A percentile compares a stretch with the other conserved stretches of the same genome.
phyloP scores from a whole-genome alignment of 2,797 vertebrate species.

The Protosalanx chinensis region DNA sequence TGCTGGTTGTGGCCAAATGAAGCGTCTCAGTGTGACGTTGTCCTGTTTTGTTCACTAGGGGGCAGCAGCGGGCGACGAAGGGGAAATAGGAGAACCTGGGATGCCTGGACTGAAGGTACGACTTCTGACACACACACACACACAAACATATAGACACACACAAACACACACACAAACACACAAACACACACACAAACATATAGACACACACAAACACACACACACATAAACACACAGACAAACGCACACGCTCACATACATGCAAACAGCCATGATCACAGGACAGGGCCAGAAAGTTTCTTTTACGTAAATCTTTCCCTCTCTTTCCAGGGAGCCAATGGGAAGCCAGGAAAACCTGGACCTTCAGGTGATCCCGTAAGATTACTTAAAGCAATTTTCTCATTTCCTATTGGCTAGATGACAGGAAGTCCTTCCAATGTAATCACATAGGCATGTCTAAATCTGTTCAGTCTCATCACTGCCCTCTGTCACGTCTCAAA shows the following conservation, averaged over 20 bases:
- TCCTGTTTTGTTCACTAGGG: constrained; percentile 56
- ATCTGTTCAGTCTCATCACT: not conserved
- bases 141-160: not conserved
- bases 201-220: too few species aligned
- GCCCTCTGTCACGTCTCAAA: not conserved
- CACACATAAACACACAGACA: too few species aligned
- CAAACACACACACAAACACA: not conserved
- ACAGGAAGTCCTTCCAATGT: not conserved
- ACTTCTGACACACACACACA: not conserved
- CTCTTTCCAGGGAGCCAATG: constrained; percentile 65
- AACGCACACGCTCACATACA: too few species aligned
- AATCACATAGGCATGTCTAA: not conserved
- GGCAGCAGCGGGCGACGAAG: constrained; percentile 62
- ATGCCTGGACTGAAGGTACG: constrained; percentile 67
- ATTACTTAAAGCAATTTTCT: constrained; percentile 67
- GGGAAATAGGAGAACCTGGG: constrained; percentile 70
- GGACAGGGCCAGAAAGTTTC: not conserved
- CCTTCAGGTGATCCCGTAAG: constrained; percentile 83
- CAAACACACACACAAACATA: not conserved
- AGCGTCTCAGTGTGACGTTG: not conserved
- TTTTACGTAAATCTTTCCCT: not conserved
- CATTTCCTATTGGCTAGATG: constrained; percentile 29
- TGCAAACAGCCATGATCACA: not conserved
- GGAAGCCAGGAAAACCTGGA: constrained; percentile 71
- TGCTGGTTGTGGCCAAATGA: too few species aligned